Evolutionary conservation across 2,797 vertebrate species (phyloP).

Genomic region (Lacerta agilis): DNA sequence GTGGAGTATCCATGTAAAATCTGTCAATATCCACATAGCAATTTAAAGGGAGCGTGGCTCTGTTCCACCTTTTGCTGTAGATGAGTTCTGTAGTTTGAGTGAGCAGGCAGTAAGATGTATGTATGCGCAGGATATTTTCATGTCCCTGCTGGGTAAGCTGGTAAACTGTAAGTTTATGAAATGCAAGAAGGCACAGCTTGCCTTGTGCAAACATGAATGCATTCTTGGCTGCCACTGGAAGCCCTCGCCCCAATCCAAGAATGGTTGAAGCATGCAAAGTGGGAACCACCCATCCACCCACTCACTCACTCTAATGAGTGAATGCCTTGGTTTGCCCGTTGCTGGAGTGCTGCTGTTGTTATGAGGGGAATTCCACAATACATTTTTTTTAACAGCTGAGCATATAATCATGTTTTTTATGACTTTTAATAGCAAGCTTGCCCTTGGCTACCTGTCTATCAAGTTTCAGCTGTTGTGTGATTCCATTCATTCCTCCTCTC

Average conservation of each 20-base stretch:
- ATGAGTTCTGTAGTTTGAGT: not conserved
- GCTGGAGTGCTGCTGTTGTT: not conserved
- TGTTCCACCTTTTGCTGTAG: not conserved
- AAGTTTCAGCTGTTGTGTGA: not conserved
- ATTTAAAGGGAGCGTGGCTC: not conserved
- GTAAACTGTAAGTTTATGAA: not conserved
- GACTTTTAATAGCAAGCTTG: not conserved
- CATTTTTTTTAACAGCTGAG: not conserved
- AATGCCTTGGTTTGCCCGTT: not conserved
- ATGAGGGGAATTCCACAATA: not conserved
- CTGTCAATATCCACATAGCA: not conserved
- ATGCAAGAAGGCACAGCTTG: not conserved
- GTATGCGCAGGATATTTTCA: not conserved
- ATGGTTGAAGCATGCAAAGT: not conserved
- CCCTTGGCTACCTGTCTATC: not conserved
- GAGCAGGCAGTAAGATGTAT: not conserved
- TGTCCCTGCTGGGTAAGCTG: not conserved
- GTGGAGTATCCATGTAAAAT: not conserved
- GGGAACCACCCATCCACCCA: not conserved
- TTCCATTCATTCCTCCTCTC: not conserved
- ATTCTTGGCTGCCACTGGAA: slow-evolving; percentile 5
- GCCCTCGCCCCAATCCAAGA: not conserved
- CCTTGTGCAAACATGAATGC: not conserved
- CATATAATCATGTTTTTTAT: not conserved
- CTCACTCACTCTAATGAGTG: not conserved